Base-by-base conservation (phyloP, 1,140 invertebrate genomes). In the Cotesia glomerata region DNA sequence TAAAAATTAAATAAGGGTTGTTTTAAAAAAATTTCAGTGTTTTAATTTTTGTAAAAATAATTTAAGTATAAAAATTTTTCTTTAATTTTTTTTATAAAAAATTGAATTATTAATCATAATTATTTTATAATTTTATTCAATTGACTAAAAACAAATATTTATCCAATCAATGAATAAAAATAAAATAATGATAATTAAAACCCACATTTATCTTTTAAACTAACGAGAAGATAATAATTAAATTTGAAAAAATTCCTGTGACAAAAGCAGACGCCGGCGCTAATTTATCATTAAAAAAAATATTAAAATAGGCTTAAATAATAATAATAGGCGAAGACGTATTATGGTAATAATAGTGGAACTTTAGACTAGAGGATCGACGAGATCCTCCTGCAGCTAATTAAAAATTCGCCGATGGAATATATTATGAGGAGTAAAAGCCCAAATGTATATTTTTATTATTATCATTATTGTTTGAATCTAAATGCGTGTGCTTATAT, bases 361-460 rank as follows among this genome's bases (percentile, higher is more conserved):
- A 75, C 61, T 39, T 39, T 14, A 39, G 75, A 72, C 72, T 65
- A 78, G 73, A 73, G 77, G 77, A 79, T 72, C 76, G 77, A 76
- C 74, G 76, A 76, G 78, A 79, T 79, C 74, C 77, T 79, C 79
- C 78, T 63, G 76, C n/a, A 49, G 74, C 71, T 75, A 75, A 75
- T 75, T 75, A 75, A 75, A 75, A 75, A 71, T 73, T 71, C 64
- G 54, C 71, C 64, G 68, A 39, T 66, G 16, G 69, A 75, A 75
- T 75, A 73, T 64, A 73, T 75, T 73, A 73, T 69, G 61, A 51
- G 58, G 16, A 16, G 59, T 62, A 73, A 69, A 56, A 39, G 52
- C 59, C 45, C 51, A 59, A 39, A 54, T 39, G 39, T 39, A 39
- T 39, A 39, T 39, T 39, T 39, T 11, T 39, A 39, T 39, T 11